Percentiles rank a stretch among this genome's conserved stretches.
Evolutionary conservation across 1,140 invertebrate genomes (phyloP).

Genomic region (Ephestia elutella): DNA sequence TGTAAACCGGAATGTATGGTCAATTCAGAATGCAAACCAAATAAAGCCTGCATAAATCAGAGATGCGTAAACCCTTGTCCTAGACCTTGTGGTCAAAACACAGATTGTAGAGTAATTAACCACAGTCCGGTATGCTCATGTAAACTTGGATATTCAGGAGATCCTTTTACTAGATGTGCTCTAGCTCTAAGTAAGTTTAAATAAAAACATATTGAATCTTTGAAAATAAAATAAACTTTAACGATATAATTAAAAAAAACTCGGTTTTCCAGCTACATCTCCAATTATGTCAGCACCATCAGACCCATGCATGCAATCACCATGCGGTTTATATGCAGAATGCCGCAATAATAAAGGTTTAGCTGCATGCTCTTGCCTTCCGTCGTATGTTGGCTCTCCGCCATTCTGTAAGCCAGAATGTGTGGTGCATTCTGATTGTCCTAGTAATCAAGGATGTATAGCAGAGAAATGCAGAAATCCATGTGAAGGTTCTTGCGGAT

Average conservation of each 20-base stretch:
- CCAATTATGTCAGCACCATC: conserved; percentile 42
- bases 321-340: conserved; percentile 85
- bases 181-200: conserved; percentile 78
- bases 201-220: not conserved
- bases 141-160: conserved; percentile 74
- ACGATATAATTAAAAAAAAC: no score
- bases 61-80: conserved; percentile 79
- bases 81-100: conserved; percentile 73
- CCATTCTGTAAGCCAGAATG: conserved; percentile 76
- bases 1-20: conserved; percentile 78
- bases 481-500: conserved; percentile 86
- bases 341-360: conserved; percentile 78
- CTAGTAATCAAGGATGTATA: conserved; percentile 83
- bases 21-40: conserved; percentile 78
- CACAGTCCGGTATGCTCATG: conserved; percentile 78
- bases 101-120: conserved; percentile 74
- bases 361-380: conserved; percentile 79
- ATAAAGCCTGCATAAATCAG: conserved; percentile 78
- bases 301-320: conserved; percentile 85
- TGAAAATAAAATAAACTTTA: not conserved
- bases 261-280: conserved; percentile 36
- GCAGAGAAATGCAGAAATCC: conserved; percentile 87
- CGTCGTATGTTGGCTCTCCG: conserved; percentile 80
- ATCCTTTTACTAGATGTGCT: conserved; percentile 76
- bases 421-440: conserved; percentile 81